Conservation (phyloP, 2,888 invertebrate species). For the Coelopa pilipes region DNA sequence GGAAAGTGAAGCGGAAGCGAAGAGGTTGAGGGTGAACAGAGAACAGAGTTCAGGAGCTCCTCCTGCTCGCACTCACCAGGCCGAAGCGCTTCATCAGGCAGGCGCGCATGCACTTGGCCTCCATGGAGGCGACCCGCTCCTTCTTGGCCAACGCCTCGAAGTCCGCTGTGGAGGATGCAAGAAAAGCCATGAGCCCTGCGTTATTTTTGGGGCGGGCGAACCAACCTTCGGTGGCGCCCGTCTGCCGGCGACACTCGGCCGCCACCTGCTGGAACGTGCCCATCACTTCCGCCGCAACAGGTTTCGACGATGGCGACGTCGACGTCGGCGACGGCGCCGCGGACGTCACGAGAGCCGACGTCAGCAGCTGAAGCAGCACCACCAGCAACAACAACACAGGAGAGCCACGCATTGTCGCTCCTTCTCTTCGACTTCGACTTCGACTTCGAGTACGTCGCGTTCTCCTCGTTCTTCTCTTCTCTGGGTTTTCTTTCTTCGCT, state of each 20-base stretch:
- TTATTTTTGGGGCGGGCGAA: too few species aligned
- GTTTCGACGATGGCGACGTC: background rate
- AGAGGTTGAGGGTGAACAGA: background rate
- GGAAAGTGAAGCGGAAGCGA: too few species aligned
- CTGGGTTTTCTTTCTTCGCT: too few species aligned
- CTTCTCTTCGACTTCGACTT: too few species aligned
- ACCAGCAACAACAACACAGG: too few species aligned
- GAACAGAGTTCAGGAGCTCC: background rate
- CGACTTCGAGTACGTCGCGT: too few species aligned
- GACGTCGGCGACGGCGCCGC: too few species aligned
- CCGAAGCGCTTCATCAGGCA: conserved; percentile 53
- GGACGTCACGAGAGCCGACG: too few species aligned
- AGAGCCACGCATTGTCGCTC: too few species aligned
- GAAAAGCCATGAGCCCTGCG: background rate
- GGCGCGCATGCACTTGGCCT: conserved; percentile 53
- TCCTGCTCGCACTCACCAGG: conserved; percentile 38
- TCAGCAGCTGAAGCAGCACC: too few species aligned
- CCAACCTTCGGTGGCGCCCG: conserved; percentile 22
- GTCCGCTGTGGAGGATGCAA: conserved; percentile 37
- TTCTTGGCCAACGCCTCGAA: conserved; percentile 41
- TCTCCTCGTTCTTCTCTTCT: too few species aligned
- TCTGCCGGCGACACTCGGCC: conserved; percentile 5
- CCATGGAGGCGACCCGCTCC: conserved; percentile 43
- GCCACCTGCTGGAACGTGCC: background rate
- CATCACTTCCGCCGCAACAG: background rate